Conservation (phyloP, 2,888 invertebrate genomes). For the Drosophila suboccidentalis region DNA sequence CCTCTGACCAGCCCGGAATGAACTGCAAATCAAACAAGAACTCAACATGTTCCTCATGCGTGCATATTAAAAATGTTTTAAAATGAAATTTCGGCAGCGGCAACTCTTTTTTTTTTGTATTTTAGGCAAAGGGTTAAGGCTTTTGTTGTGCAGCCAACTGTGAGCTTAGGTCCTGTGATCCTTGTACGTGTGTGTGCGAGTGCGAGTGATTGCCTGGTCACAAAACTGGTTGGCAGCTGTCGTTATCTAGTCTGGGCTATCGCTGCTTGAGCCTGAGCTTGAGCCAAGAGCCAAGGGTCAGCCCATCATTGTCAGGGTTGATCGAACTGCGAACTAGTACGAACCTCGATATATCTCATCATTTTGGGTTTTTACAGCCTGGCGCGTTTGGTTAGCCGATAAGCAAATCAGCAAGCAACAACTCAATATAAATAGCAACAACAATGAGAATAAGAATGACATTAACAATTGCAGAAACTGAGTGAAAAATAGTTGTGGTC, state of each 20-base stretch:
- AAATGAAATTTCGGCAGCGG: constrained; percentile 52
- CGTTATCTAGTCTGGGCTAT: constrained; percentile 71
- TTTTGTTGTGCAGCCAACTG: constrained; percentile 74
- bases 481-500: constrained; percentile 37
- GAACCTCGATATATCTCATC: constrained; percentile 11
- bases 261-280: constrained; percentile 43
- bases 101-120: constrained; percentile 27
- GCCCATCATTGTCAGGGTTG: constrained; percentile 60
- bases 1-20: constrained; percentile 65
- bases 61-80: constrained; percentile 78
- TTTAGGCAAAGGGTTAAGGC: constrained; percentile 65
- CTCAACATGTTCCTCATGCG: constrained; percentile 64
- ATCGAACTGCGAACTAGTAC: constrained; percentile 49
- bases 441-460: constrained; percentile 8
- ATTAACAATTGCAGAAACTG: constrained; percentile 38
- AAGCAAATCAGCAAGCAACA: constrained; percentile 48
- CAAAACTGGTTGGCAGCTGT: constrained; percentile 63
- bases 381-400: constrained; percentile 52
- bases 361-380: constrained; percentile 67
- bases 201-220: constrained; percentile 32
- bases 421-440: constrained; percentile 50
- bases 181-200: constrained; percentile 10
- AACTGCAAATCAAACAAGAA: constrained; percentile 71
- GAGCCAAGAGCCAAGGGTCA: constrained; percentile 60
- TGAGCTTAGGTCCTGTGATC: constrained; percentile 63